These are phyloP conservation scores for Liodrosophila aerea DNA, from an alignment of 2,888 invertebrate genomes.

Conservation along the genomic window DNA sequence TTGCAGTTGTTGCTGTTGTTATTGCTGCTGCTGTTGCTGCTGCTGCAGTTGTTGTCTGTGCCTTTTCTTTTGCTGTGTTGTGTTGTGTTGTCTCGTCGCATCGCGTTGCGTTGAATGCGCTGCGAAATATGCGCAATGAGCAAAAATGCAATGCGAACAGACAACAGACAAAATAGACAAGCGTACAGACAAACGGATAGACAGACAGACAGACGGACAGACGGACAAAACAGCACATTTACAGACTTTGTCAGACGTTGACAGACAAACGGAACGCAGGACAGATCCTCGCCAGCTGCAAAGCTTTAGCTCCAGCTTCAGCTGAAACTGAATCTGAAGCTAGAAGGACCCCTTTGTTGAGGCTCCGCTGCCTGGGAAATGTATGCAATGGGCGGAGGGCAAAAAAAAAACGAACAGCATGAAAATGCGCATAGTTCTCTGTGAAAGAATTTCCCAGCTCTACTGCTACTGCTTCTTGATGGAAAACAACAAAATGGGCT, in stretches of 20 bases:
- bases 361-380: conserved; percentile 31
- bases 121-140: conserved; percentile 66
- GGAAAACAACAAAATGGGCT: conserved; percentile 66
- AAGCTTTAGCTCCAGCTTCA: too few relatives aligned
- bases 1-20: conserved; percentile 36
- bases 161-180: conserved; percentile 44
- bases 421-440: conserved; percentile 65
- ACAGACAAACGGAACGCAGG: conserved; percentile 35
- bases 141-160: conserved; percentile 60
- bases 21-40: conserved; percentile 22
- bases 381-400: conserved; percentile 40
- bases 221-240: conserved; percentile 58
- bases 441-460: conserved; percentile 34
- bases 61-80: conserved; percentile 32
- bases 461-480: conserved; percentile 9
- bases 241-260: conserved; percentile 70
- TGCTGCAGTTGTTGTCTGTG: conserved; percentile 12
- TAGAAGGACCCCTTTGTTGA: conserved; percentile 53
- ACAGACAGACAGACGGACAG: conserved; percentile 28
- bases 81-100: conserved; percentile 49
- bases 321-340: too few relatives aligned
- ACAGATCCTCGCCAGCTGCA: too few relatives aligned
- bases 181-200: conserved; percentile 7
- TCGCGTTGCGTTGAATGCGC: conserved; percentile 35
- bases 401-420: conserved; percentile 28